A percentile compares a stretch with the other conserved stretches of the same genome.
Conservation (phyloP, 2,888 invertebrate species). For the Pollenia labialis region DNA sequence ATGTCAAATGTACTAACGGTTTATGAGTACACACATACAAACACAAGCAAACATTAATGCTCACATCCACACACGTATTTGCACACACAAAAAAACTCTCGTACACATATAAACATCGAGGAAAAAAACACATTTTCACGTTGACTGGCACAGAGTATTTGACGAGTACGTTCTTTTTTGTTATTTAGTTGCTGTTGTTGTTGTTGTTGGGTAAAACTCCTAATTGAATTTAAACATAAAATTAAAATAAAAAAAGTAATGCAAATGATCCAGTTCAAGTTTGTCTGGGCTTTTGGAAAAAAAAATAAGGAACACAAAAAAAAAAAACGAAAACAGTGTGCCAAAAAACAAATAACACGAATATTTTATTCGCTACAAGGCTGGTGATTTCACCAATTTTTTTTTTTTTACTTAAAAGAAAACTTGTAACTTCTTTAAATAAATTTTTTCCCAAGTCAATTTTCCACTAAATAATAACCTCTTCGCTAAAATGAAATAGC, state of each 20-base stretch:
- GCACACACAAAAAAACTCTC: neutral
- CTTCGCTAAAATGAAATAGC: too few relatives aligned
- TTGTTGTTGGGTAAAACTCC: neutral
- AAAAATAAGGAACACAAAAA: too few relatives aligned
- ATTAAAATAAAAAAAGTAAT: conserved; percentile 34
- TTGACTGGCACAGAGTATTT: conserved; percentile 44
- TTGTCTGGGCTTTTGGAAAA: neutral
- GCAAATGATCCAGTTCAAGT: conserved; percentile 30
- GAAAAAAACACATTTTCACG: conserved; percentile 43
- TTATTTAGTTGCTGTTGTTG: neutral
- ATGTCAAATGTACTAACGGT: conserved; percentile 70
- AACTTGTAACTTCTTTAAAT: too few relatives aligned
- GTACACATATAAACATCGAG: conserved; percentile 26
- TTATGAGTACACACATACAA: conserved; percentile 51
- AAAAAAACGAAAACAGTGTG: neutral
- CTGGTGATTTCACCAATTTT: too few relatives aligned
- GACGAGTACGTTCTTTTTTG: neutral
- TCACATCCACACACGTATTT: neutral
- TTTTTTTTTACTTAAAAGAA: too few relatives aligned
- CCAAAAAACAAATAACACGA: too few relatives aligned
- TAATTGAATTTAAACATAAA: conserved; percentile 61
- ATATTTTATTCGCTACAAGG: too few relatives aligned
- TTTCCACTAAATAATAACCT: too few relatives aligned
- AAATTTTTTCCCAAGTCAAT: too few relatives aligned
- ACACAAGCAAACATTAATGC: neutral